Conservation (phyloP, 2,797 vertebrate species). For the Lateolabrax maculatus region DNA sequence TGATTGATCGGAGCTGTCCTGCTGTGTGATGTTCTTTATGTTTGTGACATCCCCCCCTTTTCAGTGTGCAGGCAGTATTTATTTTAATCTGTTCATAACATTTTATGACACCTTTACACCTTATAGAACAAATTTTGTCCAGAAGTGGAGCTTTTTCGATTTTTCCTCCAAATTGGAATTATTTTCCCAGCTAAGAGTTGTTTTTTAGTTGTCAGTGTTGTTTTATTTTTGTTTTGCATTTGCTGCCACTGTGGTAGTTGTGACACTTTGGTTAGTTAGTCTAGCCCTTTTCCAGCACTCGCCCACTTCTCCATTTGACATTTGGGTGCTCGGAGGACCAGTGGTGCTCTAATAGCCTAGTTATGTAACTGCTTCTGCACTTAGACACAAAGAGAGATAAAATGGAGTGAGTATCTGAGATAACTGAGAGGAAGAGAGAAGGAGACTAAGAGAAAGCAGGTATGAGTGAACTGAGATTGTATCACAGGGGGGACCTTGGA, state of each 20-base stretch:
- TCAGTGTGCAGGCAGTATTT: constrained; percentile 5
- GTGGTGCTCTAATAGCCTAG: constrained; percentile 66
- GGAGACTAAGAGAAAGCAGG: constrained; percentile 41
- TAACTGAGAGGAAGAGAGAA: constrained; percentile 19
- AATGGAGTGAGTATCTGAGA: constrained; percentile 51
- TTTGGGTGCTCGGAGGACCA: constrained; percentile 66
- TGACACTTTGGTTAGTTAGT: constrained; percentile 44
- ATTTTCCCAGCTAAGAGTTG: constrained; percentile 33
- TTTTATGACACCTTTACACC: constrained; percentile 9
- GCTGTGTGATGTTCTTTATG: constrained; percentile 9
- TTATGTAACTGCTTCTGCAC: constrained; percentile 70
- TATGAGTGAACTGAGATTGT: constrained; percentile 33
- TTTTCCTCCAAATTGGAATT: constrained; percentile 28
- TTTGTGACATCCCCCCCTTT: constrained; percentile 18
- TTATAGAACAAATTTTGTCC: constrained; percentile 4
- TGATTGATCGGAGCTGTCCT: constrained; percentile 30
- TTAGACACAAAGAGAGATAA: constrained; percentile 62
- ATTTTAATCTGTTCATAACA: not conserved
- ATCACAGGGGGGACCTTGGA: constrained; percentile 13
- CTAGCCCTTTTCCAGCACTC: constrained; percentile 36
- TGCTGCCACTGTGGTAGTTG: constrained; percentile 20
- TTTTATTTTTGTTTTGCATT: constrained; percentile 49
- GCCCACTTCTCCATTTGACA: constrained; percentile 67
- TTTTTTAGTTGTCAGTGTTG: constrained; percentile 36
- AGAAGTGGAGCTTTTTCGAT: constrained; percentile 23